Conservation (phyloP, 2,888 invertebrate species). For the Polydrusus pterygomalis region DNA sequence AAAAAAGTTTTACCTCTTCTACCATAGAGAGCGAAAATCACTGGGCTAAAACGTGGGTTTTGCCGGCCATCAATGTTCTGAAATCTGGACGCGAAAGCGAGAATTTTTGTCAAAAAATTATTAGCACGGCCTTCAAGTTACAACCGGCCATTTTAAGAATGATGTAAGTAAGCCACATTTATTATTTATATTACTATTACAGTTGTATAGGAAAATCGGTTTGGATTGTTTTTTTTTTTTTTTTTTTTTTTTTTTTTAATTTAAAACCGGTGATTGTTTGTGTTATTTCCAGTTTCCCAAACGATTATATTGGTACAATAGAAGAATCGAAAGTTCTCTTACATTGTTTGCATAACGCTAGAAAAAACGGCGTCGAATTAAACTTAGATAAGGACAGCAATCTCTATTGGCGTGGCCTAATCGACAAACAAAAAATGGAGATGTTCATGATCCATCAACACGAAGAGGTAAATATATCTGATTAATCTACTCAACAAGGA, state of each 20-base stretch:
- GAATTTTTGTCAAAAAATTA: conserved; percentile 65
- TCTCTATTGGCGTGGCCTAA: conserved; percentile 74
- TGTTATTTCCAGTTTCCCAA: conserved; percentile 59
- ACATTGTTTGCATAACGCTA: conserved; percentile 73
- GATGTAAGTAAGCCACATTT: conserved; percentile 65
- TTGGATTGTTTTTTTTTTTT: no score
- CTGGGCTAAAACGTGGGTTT: conserved; percentile 74
- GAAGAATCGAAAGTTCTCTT: conserved; percentile 70
- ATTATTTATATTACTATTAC: no score
- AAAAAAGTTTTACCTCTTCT: conserved; percentile 69
- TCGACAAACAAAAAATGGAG: conserved; percentile 74
- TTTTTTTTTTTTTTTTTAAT: not conserved
- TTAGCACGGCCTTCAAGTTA: conserved; percentile 68
- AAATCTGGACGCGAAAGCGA: conserved; percentile 66
- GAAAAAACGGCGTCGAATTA: conserved; percentile 72
- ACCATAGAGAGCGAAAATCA: conserved; percentile 63
- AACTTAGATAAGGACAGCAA: conserved; percentile 60
- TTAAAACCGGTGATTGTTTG: not conserved
- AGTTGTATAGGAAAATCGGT: no score
- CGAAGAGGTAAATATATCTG: conserved; percentile 76
- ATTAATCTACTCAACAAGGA: no score
- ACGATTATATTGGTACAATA: conserved; percentile 59
- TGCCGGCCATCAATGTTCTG: conserved; percentile 59
- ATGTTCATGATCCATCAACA: conserved; percentile 76
- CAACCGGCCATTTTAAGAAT: conserved; percentile 65